phyloP scores from a whole-genome alignment of 2,113 vertebrate species.

The Scopus umbretta region DNA sequence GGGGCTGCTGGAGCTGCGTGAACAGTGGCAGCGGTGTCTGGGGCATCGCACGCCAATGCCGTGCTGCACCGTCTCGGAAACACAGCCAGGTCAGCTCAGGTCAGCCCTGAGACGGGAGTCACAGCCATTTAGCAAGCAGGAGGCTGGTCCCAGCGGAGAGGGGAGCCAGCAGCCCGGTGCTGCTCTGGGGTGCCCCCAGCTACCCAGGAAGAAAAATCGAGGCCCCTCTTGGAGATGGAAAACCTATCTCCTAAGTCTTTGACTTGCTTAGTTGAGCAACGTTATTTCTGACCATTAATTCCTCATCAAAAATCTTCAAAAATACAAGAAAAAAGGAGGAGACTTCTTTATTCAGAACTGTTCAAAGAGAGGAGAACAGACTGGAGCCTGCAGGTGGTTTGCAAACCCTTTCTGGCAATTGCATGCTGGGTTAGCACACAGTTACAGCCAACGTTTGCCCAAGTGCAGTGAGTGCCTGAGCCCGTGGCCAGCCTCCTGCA shows the following conservation, averaged over 20 bases:
- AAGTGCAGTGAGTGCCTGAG: background rate
- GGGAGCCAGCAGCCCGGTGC: background rate
- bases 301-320: background rate
- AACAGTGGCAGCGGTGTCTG: background rate
- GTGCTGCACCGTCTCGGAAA: background rate
- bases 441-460: background rate
- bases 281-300: background rate
- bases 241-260: background rate
- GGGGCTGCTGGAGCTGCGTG: background rate
- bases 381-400: background rate
- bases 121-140: background rate
- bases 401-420: background rate
- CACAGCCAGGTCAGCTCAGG: background rate
- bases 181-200: background rate
- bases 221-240: background rate
- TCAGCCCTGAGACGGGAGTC: background rate
- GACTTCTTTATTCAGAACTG: background rate
- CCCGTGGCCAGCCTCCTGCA: background rate
- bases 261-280: background rate
- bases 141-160: background rate
- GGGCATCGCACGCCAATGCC: fast-evolving
- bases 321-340: background rate
- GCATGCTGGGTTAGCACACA: background rate
- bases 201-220: background rate
- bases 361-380: background rate